Conservation (phyloP, 2,113 vertebrate genomes). For the Hyperoodon ampullatus region DNA sequence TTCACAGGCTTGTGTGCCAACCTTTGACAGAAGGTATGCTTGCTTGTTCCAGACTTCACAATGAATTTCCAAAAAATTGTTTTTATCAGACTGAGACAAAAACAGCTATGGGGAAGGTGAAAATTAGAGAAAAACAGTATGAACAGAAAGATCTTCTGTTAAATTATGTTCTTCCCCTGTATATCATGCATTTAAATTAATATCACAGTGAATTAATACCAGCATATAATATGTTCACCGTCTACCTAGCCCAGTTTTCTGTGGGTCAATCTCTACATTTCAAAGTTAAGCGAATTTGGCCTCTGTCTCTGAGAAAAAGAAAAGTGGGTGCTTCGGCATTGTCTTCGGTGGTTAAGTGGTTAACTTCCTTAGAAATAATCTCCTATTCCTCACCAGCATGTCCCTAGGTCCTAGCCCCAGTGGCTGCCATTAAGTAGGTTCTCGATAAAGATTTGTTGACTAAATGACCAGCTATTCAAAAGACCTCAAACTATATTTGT, state of each 20-base stretch:
- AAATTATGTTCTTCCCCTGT: not conserved
- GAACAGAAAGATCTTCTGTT: conserved; percentile 2
- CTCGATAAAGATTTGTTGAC: not conserved
- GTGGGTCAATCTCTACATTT: not conserved
- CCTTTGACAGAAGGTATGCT: conserved; percentile 20
- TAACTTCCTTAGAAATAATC: not conserved
- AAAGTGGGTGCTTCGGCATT: not conserved
- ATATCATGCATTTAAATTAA: not conserved
- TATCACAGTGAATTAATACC: not conserved
- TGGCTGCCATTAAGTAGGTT: not conserved
- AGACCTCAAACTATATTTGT: not conserved
- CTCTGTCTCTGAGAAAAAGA: not conserved
- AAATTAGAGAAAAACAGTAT: not conserved
- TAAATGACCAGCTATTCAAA: not conserved
- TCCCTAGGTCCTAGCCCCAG: not conserved
- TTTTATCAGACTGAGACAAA: not conserved
- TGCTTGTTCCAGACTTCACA: conserved; percentile 16
- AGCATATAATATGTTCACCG: not conserved
- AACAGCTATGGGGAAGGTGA: not conserved
- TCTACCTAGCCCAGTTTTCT: not conserved
- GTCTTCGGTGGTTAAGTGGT: not conserved
- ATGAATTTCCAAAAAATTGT: not conserved
- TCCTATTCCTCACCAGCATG: not conserved
- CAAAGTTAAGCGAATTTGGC: not conserved
- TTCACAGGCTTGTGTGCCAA: conserved; percentile 48